Percentiles rank a stretch among this genome's conserved stretches.
phyloP scores from a whole-genome alignment of 1,140 invertebrate genomes.

The Trinorchestia longiramus region DNA sequence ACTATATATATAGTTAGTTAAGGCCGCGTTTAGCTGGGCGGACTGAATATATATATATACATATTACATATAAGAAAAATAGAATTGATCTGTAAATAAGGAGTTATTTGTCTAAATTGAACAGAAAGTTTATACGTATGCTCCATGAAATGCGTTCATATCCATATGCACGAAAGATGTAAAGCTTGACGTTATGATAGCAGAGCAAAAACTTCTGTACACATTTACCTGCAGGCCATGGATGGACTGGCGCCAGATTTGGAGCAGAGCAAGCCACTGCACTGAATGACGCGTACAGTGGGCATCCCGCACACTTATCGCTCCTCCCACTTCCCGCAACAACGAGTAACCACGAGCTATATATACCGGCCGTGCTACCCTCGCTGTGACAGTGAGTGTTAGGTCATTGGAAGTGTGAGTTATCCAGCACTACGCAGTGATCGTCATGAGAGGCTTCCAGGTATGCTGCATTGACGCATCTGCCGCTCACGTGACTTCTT shows the following conservation, averaged over 20 bases:
- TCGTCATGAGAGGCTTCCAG: conserved; percentile 44
- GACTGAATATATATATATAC: background rate
- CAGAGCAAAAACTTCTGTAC: background rate
- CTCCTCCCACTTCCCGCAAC: conserved; percentile 12
- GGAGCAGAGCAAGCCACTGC: background rate
- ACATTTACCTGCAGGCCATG: background rate
- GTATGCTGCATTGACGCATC: background rate
- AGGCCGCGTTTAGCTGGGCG: background rate
- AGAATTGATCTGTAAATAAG: background rate
- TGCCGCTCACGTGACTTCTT: background rate
- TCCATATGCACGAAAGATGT: background rate
- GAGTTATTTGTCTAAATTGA: background rate
- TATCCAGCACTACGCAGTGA: background rate
- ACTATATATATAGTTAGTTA: background rate
- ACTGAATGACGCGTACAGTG: background rate
- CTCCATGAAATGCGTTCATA: background rate
- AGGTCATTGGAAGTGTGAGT: background rate
- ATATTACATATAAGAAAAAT: background rate
- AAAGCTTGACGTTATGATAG: background rate
- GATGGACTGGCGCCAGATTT: background rate
- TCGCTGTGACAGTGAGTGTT: background rate
- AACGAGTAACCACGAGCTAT: background rate
- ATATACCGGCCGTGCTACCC: background rate
- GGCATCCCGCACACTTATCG: background rate
- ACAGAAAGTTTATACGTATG: background rate